phyloP scores from a whole-genome alignment of 2,888 invertebrate species.

The Serripes groenlandicus region DNA sequence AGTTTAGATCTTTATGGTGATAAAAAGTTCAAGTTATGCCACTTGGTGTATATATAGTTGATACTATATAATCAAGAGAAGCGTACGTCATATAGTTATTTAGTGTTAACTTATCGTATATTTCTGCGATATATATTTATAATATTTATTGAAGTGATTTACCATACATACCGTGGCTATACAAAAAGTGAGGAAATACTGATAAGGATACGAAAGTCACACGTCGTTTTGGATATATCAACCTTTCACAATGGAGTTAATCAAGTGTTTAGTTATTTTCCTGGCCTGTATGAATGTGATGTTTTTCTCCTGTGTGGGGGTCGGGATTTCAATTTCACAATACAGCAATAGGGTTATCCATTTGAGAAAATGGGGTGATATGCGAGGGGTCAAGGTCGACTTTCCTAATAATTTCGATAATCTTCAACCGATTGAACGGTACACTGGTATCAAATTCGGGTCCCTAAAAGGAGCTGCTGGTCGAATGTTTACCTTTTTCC shows the following conservation, averaged over 20 bases:
- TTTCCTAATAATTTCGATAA: conserved; percentile 44
- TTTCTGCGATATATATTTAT: too few species aligned
- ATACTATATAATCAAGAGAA: too few species aligned
- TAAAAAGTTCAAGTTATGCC: too few species aligned
- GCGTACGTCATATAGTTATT: too few species aligned
- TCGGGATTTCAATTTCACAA: conserved; percentile 8
- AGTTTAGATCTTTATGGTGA: too few species aligned
- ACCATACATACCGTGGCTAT: too few species aligned
- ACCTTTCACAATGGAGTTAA: conserved; percentile 5
- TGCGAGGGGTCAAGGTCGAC: conserved; percentile 59
- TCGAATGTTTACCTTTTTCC: conserved; percentile 43
- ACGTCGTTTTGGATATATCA: background rate
- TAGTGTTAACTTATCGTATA: too few species aligned
- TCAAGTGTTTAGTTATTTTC: background rate
- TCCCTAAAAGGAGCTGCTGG: conserved; percentile 45
- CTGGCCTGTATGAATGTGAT: background rate
- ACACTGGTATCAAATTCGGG: conserved; percentile 50
- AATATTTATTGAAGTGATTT: too few species aligned
- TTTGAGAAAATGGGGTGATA: conserved; percentile 19
- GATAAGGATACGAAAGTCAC: too few species aligned
- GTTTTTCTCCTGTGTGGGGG: background rate
- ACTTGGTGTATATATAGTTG: too few species aligned
- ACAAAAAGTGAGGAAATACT: too few species aligned
- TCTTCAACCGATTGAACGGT: conserved; percentile 47
- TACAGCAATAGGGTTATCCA: conserved; percentile 24